Base-by-base conservation (phyloP, 2,888 invertebrate species). In the Stenchaetothrips biformis region DNA sequence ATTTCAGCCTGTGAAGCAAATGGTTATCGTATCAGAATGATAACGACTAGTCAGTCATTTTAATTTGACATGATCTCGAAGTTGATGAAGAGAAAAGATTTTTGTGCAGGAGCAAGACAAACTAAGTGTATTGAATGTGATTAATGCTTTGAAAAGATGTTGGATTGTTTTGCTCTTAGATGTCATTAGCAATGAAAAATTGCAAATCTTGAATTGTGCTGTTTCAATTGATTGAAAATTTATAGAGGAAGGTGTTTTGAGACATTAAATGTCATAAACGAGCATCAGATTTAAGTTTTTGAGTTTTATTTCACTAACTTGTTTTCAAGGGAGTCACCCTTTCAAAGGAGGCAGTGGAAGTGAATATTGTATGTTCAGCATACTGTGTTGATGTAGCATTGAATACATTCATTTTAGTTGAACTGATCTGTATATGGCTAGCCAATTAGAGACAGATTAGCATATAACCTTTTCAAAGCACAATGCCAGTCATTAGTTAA, bases 21-120 rank as follows among this genome's bases (percentile, higher is more conserved):
- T 74, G 11, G 53, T 53, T 53, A 53, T 53, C 16, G 6, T 74
- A 21, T 8, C 67, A 74, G 25, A 25, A 74, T 25, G 67, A 74
- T 9, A 25, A 59, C 59, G 18, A 74, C 67, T 74, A 74, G 67
- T 74, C 67, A 74, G 25, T 74, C 67, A 25, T 53, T 13, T 74
- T 74, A 74, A 21, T 25, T 25, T 74, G 67, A 74, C 67, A 74
- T 74, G 67, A 74, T 74, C 67, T 74, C 67, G 67, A 11, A 13
- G 59, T 16, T 59, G 53, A 53, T 11, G 16, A 6, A 21, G 21
- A 74, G 67, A 74, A 74, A 74, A 25, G 7, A 21, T 7, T 25
- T 25, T 25, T 74, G 21, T 21, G 21, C 25, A 11, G 21, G 2
- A 74, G 67, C 67, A 74, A 74, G 67, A 74, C 8, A 53, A 11